Base-by-base conservation (phyloP, 1,140 invertebrate species). In the Sarcophaga bullata region DNA sequence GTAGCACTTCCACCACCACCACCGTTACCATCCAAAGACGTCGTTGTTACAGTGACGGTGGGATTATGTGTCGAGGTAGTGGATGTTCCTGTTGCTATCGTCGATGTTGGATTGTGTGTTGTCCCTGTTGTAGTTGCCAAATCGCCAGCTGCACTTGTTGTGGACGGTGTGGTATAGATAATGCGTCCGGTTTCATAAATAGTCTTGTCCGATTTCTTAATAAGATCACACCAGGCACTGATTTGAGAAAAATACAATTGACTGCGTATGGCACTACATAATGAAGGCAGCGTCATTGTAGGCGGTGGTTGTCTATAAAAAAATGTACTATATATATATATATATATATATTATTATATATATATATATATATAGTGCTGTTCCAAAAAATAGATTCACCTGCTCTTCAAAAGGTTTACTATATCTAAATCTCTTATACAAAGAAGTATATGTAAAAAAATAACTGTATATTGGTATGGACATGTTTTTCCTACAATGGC, bases 171-270 rank as follows among this genome's bases (percentile, higher is more conserved):
- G 80, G 85, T 81, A 80, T 88, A 89, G 81, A 89, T 87, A 5
- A 90, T 84, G 3, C 89, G 86, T 0, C 87, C 88, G 37, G 89
- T 90, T 80, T 88, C 87, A 46, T 88, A 88, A 17, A 90, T 86
- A 13, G 88, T 86, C 49, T 86, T 82, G 85, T 90, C 88, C 11
- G 87, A 86, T 68, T 90, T 89, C 75, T 87, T 86, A 37, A 90
- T 80, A 9, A 90, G 83, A 86, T 90, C 90, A 83, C 91, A 88
- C 97, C 97, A 99, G 47, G 97, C 96, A 25, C 96, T 96, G 73
- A 98, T 93, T 91, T 98, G 97, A 0, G 97, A 98, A 91, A 99
- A 99, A 92, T 98, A 96, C n/a, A 98, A 92, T 89, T 97, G 97
- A 7, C 97, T 98, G 80, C 97, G 93, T 11, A 98, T 95, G n/a